A percentile compares a stretch with the other conserved stretches of the same genome.
These are phyloP conservation scores for Helicolenus hilgendorfi DNA, from an alignment of 2,797 vertebrate genomes.

Conservation along the genomic window DNA sequence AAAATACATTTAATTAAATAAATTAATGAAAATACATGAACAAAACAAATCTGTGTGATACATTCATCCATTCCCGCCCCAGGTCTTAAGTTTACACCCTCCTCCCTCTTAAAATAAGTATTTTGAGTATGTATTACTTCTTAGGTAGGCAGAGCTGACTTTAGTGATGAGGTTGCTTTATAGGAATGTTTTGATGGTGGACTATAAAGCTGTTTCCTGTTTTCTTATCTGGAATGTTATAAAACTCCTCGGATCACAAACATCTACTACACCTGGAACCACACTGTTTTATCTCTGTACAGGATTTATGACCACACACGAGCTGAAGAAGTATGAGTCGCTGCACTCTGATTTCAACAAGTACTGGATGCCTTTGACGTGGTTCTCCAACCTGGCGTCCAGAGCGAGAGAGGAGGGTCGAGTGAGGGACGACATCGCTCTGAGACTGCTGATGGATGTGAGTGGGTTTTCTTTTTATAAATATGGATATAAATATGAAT, in stretches of 20 bases:
- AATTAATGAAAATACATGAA: background rate
- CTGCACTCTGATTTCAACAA: slow-evolving; percentile 95
- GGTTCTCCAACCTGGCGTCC: slow-evolving; percentile 94
- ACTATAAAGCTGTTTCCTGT: background rate
- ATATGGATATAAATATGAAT: background rate
- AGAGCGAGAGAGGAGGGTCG: slow-evolving; percentile 91
- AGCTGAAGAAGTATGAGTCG: slow-evolving; percentile 91
- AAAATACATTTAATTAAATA: background rate
- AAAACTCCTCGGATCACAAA: background rate
- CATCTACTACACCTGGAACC: background rate
- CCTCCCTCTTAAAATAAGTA: background rate
- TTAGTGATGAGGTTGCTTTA: background rate
- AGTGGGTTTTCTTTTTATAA: slow-evolving; percentile 40
- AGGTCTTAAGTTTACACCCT: background rate
- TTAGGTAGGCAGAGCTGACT: background rate
- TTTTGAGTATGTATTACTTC: background rate
- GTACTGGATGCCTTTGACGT: slow-evolving; percentile 96
- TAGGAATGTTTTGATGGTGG: background rate
- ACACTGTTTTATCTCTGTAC: background rate
- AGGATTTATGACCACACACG: slow-evolving; percentile 93
- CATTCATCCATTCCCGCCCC: background rate
- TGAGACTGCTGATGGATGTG: slow-evolving; percentile 94
- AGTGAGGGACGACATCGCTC: slow-evolving; percentile 92
- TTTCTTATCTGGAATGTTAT: background rate
- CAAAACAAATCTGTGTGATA: background rate